phyloP scores from a whole-genome alignment of 2,888 invertebrate genomes.

The Myathropa florea region DNA sequence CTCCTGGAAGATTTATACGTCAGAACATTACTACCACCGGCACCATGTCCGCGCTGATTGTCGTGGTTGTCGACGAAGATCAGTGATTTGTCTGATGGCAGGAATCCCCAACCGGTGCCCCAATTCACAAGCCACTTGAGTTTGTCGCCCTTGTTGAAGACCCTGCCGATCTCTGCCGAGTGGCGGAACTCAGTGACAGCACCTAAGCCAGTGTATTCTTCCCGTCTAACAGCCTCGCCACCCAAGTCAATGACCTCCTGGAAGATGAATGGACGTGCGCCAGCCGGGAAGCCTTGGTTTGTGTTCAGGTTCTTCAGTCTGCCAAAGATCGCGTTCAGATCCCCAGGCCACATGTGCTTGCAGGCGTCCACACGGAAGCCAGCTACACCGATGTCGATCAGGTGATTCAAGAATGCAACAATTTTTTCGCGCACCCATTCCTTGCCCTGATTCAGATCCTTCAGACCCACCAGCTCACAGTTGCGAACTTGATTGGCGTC shows the following conservation, averaged over 20 bases:
- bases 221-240: conserved; percentile 80
- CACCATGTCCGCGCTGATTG: conserved; percentile 89
- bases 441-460: conserved; percentile 88
- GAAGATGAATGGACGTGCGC: conserved; percentile 85
- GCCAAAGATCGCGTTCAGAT: conserved; percentile 83
- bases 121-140: conserved; percentile 85
- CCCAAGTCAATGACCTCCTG: conserved; percentile 90
- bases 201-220: conserved; percentile 83
- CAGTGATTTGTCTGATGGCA: conserved; percentile 84
- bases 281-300: conserved; percentile 83
- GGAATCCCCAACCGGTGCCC: conserved; percentile 86
- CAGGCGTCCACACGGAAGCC: conserved; percentile 92
- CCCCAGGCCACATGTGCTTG: conserved; percentile 90
- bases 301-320: conserved; percentile 83
- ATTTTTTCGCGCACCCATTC: conserved; percentile 75
- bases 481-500: conserved; percentile 85
- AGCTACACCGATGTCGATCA: conserved; percentile 87
- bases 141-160: conserved; percentile 83
- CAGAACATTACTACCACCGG: conserved; percentile 83
- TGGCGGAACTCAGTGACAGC: conserved; percentile 89
- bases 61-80: conserved; percentile 96
- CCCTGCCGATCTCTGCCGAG: conserved; percentile 81
- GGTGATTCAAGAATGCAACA: conserved; percentile 76
- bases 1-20: conserved; percentile 85
- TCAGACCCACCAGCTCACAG: conserved; percentile 87